Base-by-base conservation (phyloP, 2,113 vertebrate species). In the Corythaeola cristata region DNA sequence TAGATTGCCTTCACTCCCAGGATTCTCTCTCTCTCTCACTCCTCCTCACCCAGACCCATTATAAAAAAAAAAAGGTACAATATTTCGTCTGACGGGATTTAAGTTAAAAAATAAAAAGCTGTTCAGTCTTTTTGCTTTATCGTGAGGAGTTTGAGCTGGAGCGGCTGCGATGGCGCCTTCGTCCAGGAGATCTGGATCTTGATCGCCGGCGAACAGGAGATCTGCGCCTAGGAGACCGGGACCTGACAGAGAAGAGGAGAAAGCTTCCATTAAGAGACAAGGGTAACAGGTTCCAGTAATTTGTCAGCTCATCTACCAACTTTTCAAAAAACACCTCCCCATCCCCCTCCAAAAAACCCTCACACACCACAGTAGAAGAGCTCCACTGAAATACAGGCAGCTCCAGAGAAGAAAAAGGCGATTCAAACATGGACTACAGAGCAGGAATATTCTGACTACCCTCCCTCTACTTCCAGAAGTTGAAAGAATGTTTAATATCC, bases 91-190 rank as follows among this genome's bases (percentile, higher is more conserved):
- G 84, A 82, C 12, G 76, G 80, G 80, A 76, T 81, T 93, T 96
- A 97, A 98, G 90, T 97, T 97, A 97, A 92, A 96, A 97, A 97
- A 94, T 76, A 85, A 85, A 90, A 91, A 95, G 94, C 80, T 88
- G 89, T 90, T 88, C 71, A 14, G 94, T 49, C 83, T 88, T 93
- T 83, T 78, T 86, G 82, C 55, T 98, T 97, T 99, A 99, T 98
- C 99, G 98, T 13, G 99, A 99, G 32, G 99, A 99, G 98, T 99
- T 99, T 22, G 99, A 99, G 94, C 99, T 99, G 97, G 99, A 99
- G 45, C 99, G 99, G 92, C 99, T 99, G 78, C 99, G 98, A 66
- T 99, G 99, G 73, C 99, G 99, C 83, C 99, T 98, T 77, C 99
- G 99, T 8, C 99, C 99, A 0, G 99, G 99, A 60, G 99, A 99